Conservation (phyloP, 2,888 invertebrate species). For the Limnephilus rhombicus region DNA sequence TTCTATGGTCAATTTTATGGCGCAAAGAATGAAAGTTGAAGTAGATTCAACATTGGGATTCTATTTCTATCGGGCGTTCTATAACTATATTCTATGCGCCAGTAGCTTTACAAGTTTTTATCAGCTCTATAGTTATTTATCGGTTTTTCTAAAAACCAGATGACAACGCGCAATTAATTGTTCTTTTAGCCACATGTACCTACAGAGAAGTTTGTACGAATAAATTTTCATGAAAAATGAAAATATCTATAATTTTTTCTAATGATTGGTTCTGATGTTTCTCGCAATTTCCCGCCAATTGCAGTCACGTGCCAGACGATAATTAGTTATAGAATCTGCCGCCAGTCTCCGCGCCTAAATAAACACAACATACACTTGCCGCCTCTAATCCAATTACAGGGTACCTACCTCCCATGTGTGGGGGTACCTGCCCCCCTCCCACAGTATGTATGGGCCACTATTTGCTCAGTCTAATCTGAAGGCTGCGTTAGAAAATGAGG, state of each 20-base stretch:
- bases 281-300: slow-evolving; percentile 15
- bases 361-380: slow-evolving; percentile 60
- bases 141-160: too few species aligned
- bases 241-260: neutral
- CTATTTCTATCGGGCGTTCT: too few species aligned
- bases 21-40: too few species aligned
- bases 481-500: neutral
- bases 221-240: neutral
- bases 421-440: neutral
- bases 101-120: too few species aligned
- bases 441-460: slow-evolving; percentile 52
- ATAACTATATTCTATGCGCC: too few species aligned
- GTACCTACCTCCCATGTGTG: slow-evolving; percentile 15
- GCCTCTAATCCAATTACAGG: slow-evolving; percentile 59
- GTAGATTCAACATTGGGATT: too few species aligned
- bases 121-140: too few species aligned
- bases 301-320: slow-evolving; percentile 51
- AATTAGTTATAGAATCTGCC: slow-evolving; percentile 4
- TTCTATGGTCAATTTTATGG: too few species aligned
- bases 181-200: neutral
- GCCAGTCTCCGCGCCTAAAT: slow-evolving; percentile 58
- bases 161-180: neutral
- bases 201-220: neutral
- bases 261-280: neutral
- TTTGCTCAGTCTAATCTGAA: slow-evolving; percentile 56